A percentile compares a stretch with the other conserved stretches of the same genome.
These are phyloP conservation scores for Eurytoma adleriae DNA, from an alignment of 2,888 invertebrate species.

Conservation along the genomic window DNA sequence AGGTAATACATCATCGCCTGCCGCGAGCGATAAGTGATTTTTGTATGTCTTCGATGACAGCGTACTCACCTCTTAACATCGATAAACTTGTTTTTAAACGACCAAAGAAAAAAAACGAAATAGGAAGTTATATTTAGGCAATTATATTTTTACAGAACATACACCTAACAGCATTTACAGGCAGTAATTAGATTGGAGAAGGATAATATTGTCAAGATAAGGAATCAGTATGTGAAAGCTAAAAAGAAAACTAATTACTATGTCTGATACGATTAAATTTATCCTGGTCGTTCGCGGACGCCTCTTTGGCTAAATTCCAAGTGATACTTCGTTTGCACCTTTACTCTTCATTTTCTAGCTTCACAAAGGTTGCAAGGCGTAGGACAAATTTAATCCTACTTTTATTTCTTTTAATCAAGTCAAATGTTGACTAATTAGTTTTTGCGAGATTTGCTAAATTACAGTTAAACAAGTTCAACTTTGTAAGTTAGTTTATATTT, in stretches of 20 bases:
- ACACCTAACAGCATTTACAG: not conserved
- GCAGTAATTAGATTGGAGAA: not conserved
- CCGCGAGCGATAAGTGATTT: no score
- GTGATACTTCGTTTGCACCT: constrained; percentile 44
- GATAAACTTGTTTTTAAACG: no score
- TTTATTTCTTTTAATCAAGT: constrained; percentile 61
- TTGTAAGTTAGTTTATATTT: no score
- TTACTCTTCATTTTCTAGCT: constrained; percentile 50
- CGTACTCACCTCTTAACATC: no score
- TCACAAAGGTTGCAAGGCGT: constrained; percentile 61
- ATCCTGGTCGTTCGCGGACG: constrained; percentile 56
- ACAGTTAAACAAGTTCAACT: no score
- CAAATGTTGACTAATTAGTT: no score
- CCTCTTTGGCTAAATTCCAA: constrained; percentile 64
- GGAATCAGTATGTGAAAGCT: no score
- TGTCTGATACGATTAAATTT: constrained; percentile 64
- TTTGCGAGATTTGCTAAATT: no score
- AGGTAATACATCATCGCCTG: no score
- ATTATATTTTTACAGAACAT: not conserved
- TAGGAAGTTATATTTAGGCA: not conserved
- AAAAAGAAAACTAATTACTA: constrained; percentile 47
- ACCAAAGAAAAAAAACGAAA: no score
- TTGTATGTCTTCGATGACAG: no score
- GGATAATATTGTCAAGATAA: no score
- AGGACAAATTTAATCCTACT: constrained; percentile 59